These are phyloP conservation scores for Anarsia innoxiella DNA, from an alignment of 2,888 invertebrate genomes.

Conservation along the genomic window DNA sequence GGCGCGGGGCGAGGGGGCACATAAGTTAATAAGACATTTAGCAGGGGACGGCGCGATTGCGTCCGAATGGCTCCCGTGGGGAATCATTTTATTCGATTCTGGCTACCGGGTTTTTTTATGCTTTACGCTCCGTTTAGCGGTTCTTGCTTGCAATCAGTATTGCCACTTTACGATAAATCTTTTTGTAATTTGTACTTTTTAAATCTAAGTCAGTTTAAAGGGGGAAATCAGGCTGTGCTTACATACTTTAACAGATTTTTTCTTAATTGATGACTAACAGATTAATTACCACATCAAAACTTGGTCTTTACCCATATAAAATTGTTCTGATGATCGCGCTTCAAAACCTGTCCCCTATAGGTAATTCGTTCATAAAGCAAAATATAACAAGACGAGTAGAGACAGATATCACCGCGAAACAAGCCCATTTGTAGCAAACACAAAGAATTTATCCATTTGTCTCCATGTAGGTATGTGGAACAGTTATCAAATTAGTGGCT, in stretches of 20 bases:
- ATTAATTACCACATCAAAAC: too few species aligned
- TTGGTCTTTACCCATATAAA: too few species aligned
- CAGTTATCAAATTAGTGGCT: neutral
- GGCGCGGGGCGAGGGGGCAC: conserved; percentile 47
- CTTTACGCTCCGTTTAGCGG: conserved; percentile 72
- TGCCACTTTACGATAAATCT: conserved; percentile 8
- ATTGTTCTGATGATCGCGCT: too few species aligned
- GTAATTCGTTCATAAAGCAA: too few species aligned
- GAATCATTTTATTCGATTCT: conserved; percentile 84
- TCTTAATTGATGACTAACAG: too few species aligned
- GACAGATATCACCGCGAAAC: neutral
- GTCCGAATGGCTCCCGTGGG: conserved; percentile 82
- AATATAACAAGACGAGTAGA: too few species aligned
- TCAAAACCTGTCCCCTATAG: too few species aligned
- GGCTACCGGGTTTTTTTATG: conserved; percentile 72
- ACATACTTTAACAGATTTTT: too few species aligned
- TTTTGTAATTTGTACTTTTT: too few species aligned
- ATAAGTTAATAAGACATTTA: conserved; percentile 76
- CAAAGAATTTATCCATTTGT: too few species aligned
- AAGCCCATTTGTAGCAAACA: neutral
- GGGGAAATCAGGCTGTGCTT: too few species aligned
- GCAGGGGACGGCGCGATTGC: conserved; percentile 76
- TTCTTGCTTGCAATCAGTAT: conserved; percentile 36
- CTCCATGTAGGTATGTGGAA: neutral
- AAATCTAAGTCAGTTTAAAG: too few species aligned